Evolutionary conservation across 1,140 invertebrate species (phyloP).

Genomic region (Drosophila nasuta): DNA sequence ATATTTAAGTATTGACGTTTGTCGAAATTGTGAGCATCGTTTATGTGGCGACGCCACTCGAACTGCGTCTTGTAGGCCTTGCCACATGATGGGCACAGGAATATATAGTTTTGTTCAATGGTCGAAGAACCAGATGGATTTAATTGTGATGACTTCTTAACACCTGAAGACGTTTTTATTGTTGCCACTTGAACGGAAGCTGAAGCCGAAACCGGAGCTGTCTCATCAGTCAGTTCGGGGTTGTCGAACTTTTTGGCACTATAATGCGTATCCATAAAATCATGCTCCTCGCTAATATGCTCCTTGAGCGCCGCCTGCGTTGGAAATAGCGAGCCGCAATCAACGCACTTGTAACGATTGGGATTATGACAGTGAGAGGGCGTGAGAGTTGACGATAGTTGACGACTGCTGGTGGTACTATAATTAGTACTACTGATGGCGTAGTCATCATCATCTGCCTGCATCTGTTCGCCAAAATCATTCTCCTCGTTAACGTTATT

Average conservation of each 20-base stretch:
- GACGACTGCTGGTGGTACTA: background rate
- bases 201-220: background rate
- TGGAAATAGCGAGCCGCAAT: constrained; percentile 65
- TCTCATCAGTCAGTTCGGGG: constrained; percentile 25
- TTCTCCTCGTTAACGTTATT: constrained; percentile 63
- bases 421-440: background rate
- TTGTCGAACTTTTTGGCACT: constrained; percentile 44
- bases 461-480: constrained; percentile 74
- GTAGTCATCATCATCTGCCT: constrained; percentile 68
- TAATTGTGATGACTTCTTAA: background rate
- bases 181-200: background rate
- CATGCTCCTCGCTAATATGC: constrained; percentile 69
- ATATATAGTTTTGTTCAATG: constrained; percentile 76
- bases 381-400: constrained; percentile 5
- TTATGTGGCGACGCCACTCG: constrained; percentile 82
- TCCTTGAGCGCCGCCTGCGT: constrained; percentile 59
- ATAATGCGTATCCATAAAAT: constrained; percentile 47
- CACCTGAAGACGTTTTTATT: background rate
- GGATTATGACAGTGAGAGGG: constrained; percentile 35
- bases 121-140: constrained; percentile 37
- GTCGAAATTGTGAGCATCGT: constrained; percentile 77
- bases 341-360: constrained; percentile 68
- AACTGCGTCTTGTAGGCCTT: constrained; percentile 72
- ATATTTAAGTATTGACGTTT: constrained; percentile 75
- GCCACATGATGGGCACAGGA: constrained; percentile 75